phyloP scores from a whole-genome alignment of 2,113 vertebrate genomes.

The Menura novaehollandiae region DNA sequence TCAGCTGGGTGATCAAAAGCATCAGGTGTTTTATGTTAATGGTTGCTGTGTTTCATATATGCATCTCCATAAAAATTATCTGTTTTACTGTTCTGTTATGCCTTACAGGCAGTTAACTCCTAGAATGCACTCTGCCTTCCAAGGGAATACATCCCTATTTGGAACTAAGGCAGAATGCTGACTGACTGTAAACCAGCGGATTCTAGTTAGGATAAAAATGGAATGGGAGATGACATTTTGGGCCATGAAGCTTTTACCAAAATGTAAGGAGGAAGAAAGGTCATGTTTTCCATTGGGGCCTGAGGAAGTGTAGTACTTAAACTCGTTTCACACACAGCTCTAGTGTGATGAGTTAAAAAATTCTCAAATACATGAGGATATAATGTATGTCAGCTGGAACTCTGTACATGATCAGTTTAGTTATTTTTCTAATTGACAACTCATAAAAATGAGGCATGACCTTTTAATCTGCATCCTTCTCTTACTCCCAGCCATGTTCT shows the following conservation, averaged over 20 bases:
- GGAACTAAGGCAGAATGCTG: neutral
- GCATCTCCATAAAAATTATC: neutral
- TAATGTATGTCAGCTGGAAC: neutral
- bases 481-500: slow-evolving; percentile 31
- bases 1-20: neutral
- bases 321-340: neutral
- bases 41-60: neutral
- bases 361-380: neutral
- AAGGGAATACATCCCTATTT: neutral
- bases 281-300: neutral
- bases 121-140: slow-evolving; percentile 38
- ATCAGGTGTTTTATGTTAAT: neutral
- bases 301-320: slow-evolving; percentile 13
- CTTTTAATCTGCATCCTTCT: neutral
- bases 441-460: neutral
- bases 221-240: neutral
- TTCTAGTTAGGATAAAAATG: slow-evolving; percentile 6
- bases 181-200: neutral
- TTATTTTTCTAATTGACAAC: neutral
- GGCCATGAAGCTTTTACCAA: neutral
- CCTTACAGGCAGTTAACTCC: neutral
- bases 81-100: neutral
- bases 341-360: neutral
- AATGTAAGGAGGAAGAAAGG: neutral
- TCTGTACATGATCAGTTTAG: neutral